Conservation (phyloP, 2,113 vertebrate species). For the Dendrocopos noguchii region DNA sequence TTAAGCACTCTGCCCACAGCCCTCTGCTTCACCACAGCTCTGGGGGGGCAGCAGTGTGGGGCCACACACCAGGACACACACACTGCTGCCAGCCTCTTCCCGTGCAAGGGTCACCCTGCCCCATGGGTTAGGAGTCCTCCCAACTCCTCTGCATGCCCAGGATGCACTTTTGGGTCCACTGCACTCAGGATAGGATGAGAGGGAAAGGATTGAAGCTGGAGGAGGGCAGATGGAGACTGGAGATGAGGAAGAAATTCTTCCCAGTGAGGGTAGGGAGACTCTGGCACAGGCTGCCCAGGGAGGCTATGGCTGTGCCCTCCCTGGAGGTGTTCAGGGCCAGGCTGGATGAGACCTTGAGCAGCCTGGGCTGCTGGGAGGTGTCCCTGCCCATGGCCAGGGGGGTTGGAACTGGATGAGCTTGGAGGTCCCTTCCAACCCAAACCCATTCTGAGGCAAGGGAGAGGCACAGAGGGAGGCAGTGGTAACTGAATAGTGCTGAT, state of each 20-base stretch:
- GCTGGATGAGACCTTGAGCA: no score
- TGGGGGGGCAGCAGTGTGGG: background rate
- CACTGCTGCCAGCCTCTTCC: background rate
- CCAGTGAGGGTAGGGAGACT: no score
- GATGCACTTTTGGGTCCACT: fast-evolving
- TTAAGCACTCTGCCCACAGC: background rate
- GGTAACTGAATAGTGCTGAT: background rate
- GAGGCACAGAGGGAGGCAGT: background rate
- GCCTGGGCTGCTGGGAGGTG: no score
- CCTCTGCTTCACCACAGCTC: background rate
- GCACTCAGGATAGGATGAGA: background rate
- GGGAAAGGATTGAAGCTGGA: no score
- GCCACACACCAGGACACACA: background rate
- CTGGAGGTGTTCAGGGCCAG: no score
- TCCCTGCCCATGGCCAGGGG: no score
- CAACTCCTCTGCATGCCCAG: fast-evolving
- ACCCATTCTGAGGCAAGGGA: background rate
- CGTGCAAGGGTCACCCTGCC: background rate
- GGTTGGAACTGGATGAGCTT: no score
- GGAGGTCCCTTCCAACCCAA: no score
- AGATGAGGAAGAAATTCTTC: no score
- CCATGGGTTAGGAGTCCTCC: fast-evolving
- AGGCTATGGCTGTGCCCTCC: no score
- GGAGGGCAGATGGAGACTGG: no score
- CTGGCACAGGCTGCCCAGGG: no score